These are phyloP conservation scores for Pinna nobilis DNA, from an alignment of 1,140 invertebrate genomes.

Conservation along the genomic window DNA sequence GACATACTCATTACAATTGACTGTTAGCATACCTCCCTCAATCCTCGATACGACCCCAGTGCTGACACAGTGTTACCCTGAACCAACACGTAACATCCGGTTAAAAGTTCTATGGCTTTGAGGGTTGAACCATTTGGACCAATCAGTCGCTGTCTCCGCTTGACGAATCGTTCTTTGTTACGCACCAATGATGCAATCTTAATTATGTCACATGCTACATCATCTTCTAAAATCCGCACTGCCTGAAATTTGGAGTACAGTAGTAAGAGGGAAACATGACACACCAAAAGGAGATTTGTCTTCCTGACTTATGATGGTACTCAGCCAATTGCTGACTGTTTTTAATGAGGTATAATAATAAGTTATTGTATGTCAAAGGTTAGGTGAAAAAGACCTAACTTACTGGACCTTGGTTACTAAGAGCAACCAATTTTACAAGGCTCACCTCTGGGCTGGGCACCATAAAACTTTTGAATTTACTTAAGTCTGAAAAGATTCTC, in stretches of 20 bases:
- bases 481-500: too few relatives aligned
- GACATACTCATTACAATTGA: too few relatives aligned
- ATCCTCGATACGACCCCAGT: slow-evolving; percentile 94
- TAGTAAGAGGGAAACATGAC: neutral
- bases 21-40: slow-evolving; percentile 86
- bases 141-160: slow-evolving; percentile 94
- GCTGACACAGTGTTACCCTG: slow-evolving; percentile 99
- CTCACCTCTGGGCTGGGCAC: too few relatives aligned
- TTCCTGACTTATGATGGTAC: too few relatives aligned
- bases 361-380: too few relatives aligned
- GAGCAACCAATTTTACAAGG: too few relatives aligned
- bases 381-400: too few relatives aligned
- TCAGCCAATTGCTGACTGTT: too few relatives aligned
- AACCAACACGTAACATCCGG: slow-evolving; percentile 97
- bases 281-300: too few relatives aligned
- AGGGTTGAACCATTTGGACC: slow-evolving; percentile 97
- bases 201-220: slow-evolving; percentile 95
- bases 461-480: too few relatives aligned
- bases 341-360: too few relatives aligned
- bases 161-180: slow-evolving; percentile 97
- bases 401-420: too few relatives aligned
- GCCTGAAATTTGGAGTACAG: slow-evolving; percentile 66
- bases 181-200: slow-evolving; percentile 94
- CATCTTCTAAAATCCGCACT: slow-evolving; percentile 83
- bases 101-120: slow-evolving; percentile 98